Percentiles rank a stretch among this genome's conserved stretches.
Evolutionary conservation across 2,797 vertebrate species (phyloP).

Genomic region (Sebastes oblongus): DNA sequence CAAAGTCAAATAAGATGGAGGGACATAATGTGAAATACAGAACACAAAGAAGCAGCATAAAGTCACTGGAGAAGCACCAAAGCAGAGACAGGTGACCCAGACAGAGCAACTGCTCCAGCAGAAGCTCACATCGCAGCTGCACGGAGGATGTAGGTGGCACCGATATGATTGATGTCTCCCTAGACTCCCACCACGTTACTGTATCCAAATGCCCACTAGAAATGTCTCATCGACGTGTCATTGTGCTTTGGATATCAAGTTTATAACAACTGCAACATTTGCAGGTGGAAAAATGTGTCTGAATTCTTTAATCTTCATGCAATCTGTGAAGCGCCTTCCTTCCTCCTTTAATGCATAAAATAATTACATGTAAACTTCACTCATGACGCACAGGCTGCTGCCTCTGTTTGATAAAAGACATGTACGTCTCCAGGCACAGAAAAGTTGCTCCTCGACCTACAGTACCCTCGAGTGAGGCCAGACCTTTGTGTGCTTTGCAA

Average conservation of each 20-base stretch:
- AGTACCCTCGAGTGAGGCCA: background rate
- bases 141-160: background rate
- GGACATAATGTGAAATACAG: background rate
- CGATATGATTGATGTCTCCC: background rate
- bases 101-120: background rate
- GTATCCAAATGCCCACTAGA: background rate
- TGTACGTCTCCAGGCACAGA: background rate
- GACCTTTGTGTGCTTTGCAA: constrained; percentile 16
- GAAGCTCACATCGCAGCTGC: background rate
- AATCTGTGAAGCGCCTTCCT: background rate
- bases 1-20: background rate
- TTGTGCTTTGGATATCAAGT: background rate
- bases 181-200: background rate
- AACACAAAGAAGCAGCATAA: background rate
- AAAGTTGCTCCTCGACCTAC: background rate
- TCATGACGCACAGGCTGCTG: background rate
- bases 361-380: background rate
- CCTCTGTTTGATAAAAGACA: constrained; percentile 34
- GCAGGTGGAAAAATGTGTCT: too few relatives aligned
- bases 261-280: background rate
- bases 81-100: background rate
- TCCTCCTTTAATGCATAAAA: background rate
- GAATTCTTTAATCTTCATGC: background rate
- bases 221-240: background rate
- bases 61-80: background rate